A percentile compares a stretch with the other conserved stretches of the same genome.
These are phyloP conservation scores for Blastobasis adustella DNA, from an alignment of 2,888 invertebrate species.

Conservation along the genomic window DNA sequence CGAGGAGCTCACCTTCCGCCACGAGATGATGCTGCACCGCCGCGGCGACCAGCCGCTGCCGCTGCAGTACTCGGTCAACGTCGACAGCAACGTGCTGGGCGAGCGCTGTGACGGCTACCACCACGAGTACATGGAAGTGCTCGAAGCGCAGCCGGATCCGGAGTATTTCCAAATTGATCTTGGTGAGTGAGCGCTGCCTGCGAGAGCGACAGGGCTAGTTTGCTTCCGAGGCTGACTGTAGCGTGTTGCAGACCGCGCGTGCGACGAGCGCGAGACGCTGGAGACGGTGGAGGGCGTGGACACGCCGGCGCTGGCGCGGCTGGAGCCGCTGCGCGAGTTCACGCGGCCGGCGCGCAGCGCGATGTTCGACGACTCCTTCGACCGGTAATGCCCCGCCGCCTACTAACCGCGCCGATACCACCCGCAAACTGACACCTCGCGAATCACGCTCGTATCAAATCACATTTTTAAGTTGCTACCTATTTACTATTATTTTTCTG, in stretches of 20 bases:
- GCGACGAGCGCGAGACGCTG: slow-evolving; percentile 28
- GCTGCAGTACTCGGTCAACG: slow-evolving; percentile 45
- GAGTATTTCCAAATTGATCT: slow-evolving; percentile 33
- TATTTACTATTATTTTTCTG: no score
- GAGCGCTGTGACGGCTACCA: slow-evolving; percentile 44
- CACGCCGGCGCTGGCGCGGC: slow-evolving; percentile 32
- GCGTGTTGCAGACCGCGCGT: slow-evolving; percentile 30
- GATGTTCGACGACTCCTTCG: slow-evolving; percentile 28
- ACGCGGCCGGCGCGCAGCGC: slow-evolving; percentile 38
- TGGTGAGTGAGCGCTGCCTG: slow-evolving; percentile 21
- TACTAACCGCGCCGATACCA: no score
- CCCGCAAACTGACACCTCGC: no score
- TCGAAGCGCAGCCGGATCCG: slow-evolving; percentile 21
- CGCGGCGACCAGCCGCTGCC: slow-evolving; percentile 21
- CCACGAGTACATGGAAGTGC: slow-evolving; percentile 42
- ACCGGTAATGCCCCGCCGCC: slow-evolving; percentile 18
- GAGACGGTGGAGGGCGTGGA: slow-evolving; percentile 21
- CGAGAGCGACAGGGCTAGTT: no score
- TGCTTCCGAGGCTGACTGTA: not conserved
- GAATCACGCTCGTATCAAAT: no score
- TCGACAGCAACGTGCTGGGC: slow-evolving; percentile 58
- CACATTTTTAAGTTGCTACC: not conserved
- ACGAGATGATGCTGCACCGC: slow-evolving; percentile 45
- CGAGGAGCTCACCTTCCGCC: slow-evolving; percentile 43
- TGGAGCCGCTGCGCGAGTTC: slow-evolving; percentile 59